Conservation (phyloP, 2,888 invertebrate genomes). For the Calliopum simillimum region DNA sequence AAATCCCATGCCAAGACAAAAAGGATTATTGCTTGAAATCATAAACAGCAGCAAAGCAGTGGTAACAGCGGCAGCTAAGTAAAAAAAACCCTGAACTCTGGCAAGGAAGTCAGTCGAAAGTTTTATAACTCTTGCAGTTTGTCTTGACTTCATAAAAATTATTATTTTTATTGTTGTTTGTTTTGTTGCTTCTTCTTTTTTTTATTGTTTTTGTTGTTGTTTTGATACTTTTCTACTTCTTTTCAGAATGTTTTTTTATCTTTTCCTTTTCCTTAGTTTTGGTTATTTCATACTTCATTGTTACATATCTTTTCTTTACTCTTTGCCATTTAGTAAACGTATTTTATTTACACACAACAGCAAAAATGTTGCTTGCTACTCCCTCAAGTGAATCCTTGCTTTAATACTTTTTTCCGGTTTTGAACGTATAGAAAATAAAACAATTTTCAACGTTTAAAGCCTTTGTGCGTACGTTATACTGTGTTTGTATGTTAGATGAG, state of each 20-base stretch:
- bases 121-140: neutral
- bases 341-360: too few relatives aligned
- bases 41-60: too few relatives aligned
- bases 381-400: neutral
- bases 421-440: slow-evolving; percentile 13
- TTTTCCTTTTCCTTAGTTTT: neutral
- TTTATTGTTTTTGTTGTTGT: neutral
- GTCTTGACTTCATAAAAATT: slow-evolving; percentile 7
- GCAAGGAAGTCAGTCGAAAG: neutral
- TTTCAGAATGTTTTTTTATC: neutral
- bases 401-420: slow-evolving; percentile 7
- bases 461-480: neutral
- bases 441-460: slow-evolving; percentile 18
- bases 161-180: slow-evolving; percentile 4
- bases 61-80: neutral
- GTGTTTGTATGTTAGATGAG: neutral
- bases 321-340: neutral
- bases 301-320: neutral
- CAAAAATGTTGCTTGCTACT: too few relatives aligned
- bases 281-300: neutral
- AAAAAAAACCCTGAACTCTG: neutral
- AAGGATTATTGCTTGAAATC: slow-evolving; percentile 5
- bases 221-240: neutral
- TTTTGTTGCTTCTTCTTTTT: neutral
- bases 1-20: neutral